Conservation (phyloP, 1,140 invertebrate genomes). For the Panulirus ornatus region DNA sequence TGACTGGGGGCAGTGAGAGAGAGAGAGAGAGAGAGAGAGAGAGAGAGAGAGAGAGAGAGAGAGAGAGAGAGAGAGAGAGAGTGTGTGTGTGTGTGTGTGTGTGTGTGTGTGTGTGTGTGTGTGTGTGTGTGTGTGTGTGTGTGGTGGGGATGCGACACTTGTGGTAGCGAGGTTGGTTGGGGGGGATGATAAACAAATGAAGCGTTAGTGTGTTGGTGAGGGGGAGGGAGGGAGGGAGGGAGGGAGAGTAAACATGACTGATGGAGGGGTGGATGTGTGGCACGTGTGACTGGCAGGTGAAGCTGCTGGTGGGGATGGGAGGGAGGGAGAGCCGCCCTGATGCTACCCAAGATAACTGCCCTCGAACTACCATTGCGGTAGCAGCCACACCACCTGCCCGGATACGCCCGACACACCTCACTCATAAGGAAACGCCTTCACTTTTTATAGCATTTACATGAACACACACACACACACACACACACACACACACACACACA, state of each 20-base stretch:
- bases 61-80: background rate
- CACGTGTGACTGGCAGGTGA: too few species aligned
- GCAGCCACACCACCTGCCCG: too few species aligned
- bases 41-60: conserved; percentile 6
- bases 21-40: conserved; percentile 14
- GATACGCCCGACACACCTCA: too few species aligned
- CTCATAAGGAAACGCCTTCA: too few species aligned
- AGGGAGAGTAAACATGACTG: too few species aligned
- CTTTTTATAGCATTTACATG: too few species aligned
- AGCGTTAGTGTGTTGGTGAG: background rate
- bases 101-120: background rate
- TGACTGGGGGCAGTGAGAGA: too few species aligned
- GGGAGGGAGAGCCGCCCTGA: too few species aligned
- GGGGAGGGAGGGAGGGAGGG: background rate
- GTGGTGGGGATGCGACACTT: background rate
- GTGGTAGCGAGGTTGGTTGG: background rate
- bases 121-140: background rate
- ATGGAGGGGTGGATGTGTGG: background rate
- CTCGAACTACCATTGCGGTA: too few species aligned
- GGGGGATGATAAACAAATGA: background rate
- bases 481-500: background rate
- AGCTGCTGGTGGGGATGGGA: too few species aligned
- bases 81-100: background rate
- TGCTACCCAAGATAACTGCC: too few species aligned
- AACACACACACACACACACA: background rate